Percentiles rank a stretch among this genome's conserved stretches.
These are phyloP conservation scores for Cheiracanthium punctorium DNA, from an alignment of 2,888 invertebrate genomes.

Conservation along the genomic window DNA sequence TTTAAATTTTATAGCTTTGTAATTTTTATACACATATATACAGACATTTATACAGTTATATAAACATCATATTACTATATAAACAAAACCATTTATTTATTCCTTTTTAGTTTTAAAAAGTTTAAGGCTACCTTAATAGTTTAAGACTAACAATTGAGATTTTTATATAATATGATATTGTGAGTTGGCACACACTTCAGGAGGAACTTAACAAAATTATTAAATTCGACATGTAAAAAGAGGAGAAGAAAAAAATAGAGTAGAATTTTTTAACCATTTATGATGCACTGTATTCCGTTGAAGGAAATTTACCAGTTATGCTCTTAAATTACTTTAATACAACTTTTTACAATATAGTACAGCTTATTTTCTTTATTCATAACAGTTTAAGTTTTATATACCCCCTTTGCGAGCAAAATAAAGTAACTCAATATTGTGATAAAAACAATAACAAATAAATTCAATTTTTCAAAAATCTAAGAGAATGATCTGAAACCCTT, in stretches of 20 bases:
- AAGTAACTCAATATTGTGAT: not conserved
- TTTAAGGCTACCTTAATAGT: too few relatives aligned
- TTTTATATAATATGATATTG: too few relatives aligned
- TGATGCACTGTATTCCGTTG: not conserved
- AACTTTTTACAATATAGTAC: not conserved
- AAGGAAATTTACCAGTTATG: too few relatives aligned
- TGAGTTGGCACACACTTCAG: not conserved
- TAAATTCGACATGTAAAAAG: too few relatives aligned
- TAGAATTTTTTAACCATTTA: not conserved
- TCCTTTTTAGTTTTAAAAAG: too few relatives aligned
- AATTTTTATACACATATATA: not conserved
- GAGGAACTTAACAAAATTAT: not conserved
- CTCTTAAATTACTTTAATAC: too few relatives aligned
- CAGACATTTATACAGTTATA: not conserved
- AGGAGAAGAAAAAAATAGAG: not conserved
- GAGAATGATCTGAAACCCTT: not conserved
- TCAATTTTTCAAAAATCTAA: not conserved
- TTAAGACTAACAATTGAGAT: too few relatives aligned
- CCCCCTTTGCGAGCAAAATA: not conserved
- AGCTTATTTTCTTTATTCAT: not conserved
- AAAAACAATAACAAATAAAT: slow-evolving; percentile 10
- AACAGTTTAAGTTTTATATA: not conserved
- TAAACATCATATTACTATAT: not conserved
- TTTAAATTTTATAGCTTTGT: not conserved
- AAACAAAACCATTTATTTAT: not conserved